These are phyloP conservation scores for Elymnias hypermnestra DNA, from an alignment of 1,140 invertebrate genomes.

Conservation along the genomic window DNA sequence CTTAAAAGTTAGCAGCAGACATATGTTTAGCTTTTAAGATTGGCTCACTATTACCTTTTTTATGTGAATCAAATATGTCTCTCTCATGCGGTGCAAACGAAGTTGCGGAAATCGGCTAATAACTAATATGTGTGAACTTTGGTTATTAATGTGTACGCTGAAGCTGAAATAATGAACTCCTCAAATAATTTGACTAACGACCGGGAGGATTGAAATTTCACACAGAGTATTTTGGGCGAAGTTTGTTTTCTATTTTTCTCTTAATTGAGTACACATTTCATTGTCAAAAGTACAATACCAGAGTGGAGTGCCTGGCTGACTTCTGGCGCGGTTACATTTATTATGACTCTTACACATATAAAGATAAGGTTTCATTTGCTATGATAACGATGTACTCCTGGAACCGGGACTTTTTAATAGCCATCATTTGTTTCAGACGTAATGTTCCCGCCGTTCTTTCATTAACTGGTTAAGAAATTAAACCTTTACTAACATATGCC, in stretches of 20 bases:
- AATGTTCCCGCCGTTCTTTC: slow-evolving; percentile 9
- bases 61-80: too few species aligned
- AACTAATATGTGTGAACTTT: too few species aligned
- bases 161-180: background rate
- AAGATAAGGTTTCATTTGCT: slow-evolving; percentile 1
- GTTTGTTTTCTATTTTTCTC: background rate
- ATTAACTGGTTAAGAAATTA: slow-evolving; percentile 9
- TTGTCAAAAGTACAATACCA: background rate
- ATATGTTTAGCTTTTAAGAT: too few species aligned
- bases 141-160: too few species aligned
- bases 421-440: slow-evolving; percentile 20
- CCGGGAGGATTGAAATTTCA: slow-evolving; percentile 9
- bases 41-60: too few species aligned
- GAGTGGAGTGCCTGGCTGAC: background rate
- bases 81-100: too few species aligned
- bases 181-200: slow-evolving; percentile 14
- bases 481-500: background rate
- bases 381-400: background rate
- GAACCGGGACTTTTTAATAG: slow-evolving; percentile 19
- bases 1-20: too few species aligned
- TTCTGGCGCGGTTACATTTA: background rate
- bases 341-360: background rate
- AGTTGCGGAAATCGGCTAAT: too few species aligned
- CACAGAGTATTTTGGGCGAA: background rate
- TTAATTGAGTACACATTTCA: background rate